Conservation (phyloP, 2,888 invertebrate species). For the Glaucopsyche alexis region DNA sequence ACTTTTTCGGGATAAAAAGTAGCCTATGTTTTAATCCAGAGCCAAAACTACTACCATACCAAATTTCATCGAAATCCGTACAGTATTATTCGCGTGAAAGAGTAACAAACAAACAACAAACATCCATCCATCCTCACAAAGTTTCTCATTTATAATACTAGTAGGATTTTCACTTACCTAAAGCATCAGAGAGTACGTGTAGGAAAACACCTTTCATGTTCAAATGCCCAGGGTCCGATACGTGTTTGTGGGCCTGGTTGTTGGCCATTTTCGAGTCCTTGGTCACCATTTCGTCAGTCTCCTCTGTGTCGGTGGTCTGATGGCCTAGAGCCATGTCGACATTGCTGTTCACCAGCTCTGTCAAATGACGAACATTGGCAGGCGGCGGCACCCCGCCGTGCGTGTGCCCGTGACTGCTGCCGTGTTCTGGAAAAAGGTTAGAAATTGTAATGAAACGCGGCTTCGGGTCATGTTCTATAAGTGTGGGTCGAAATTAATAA, state of each 20-base stretch:
- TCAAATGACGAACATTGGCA: constrained; percentile 68
- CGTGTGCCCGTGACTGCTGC: constrained; percentile 83
- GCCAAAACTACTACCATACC: too few species aligned
- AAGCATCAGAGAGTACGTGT: constrained; percentile 97
- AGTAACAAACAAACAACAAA: too few species aligned
- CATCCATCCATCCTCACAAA: too few species aligned
- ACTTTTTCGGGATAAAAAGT: too few species aligned
- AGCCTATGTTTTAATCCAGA: too few species aligned
- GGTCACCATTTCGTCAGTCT: constrained; percentile 73
- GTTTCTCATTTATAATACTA: too few species aligned
- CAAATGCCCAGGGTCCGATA: constrained; percentile 87
- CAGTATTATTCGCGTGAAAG: too few species aligned
- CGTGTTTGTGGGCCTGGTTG: constrained; percentile 57
- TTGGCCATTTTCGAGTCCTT: constrained; percentile 54
- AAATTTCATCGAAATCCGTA: too few species aligned
- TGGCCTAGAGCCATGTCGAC: constrained; percentile 73
- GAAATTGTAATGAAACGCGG: background rate
- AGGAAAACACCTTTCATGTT: constrained; percentile 99
- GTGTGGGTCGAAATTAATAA: too few species aligned
- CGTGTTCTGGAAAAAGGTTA: constrained; percentile 81
- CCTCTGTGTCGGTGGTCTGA: constrained; percentile 66
- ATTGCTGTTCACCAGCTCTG: constrained; percentile 73
- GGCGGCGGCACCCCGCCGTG: constrained; percentile 80
- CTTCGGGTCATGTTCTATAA: background rate
- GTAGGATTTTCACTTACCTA: constrained; percentile 85